These are phyloP conservation scores for Basileuterus tristriatus DNA, from an alignment of 2,797 vertebrate genomes.

Conservation along the genomic window DNA sequence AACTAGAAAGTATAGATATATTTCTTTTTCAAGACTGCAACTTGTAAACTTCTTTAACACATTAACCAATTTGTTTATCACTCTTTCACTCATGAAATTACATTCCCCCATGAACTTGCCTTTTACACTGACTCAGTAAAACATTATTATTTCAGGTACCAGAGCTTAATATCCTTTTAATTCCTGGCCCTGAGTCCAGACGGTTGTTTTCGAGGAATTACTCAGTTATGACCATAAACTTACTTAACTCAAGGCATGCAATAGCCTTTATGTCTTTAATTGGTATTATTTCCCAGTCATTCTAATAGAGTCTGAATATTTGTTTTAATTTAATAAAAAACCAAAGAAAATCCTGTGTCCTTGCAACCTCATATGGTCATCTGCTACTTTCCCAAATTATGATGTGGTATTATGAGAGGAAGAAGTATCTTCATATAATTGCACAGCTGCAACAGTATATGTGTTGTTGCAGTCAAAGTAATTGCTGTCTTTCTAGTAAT, in stretches of 20 bases:
- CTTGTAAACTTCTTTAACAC: background rate
- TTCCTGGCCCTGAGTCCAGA: background rate
- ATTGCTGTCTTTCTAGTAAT: background rate
- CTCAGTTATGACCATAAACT: background rate
- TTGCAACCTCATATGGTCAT: background rate
- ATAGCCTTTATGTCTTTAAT: background rate
- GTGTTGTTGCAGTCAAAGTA: background rate
- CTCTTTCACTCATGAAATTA: background rate
- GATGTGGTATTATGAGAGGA: background rate
- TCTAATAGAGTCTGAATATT: background rate
- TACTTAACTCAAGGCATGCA: background rate
- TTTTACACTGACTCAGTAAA: background rate
- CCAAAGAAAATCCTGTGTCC: background rate
- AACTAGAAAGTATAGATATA: background rate
- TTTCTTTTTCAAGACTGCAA: background rate
- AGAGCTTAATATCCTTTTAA: background rate
- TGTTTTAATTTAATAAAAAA: background rate
- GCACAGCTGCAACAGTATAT: too few species aligned
- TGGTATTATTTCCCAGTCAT: background rate
- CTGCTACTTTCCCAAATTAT: background rate
- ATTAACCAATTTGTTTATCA: background rate
- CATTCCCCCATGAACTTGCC: background rate
- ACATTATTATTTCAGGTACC: background rate
- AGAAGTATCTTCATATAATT: background rate
- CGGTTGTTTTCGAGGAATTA: background rate